These are phyloP conservation scores for Actenoides hombroni DNA, from an alignment of 2,113 vertebrate genomes.

Conservation along the genomic window DNA sequence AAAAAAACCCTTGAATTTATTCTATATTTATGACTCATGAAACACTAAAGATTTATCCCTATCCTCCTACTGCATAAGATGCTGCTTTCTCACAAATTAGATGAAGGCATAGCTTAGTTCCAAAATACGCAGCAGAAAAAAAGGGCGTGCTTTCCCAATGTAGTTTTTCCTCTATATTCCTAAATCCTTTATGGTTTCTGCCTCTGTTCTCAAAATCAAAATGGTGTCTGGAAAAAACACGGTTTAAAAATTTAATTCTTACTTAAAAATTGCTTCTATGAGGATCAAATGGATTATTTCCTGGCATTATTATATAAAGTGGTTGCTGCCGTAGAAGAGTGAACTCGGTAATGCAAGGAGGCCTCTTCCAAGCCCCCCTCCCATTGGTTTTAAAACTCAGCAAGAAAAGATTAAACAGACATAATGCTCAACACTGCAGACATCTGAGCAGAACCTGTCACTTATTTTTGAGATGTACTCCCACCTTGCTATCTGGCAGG, in stretches of 20 bases:
- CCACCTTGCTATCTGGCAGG: constrained; percentile 11
- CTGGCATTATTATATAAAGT: not conserved
- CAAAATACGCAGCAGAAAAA: not conserved
- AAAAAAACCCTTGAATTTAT: not conserved
- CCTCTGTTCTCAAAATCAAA: not conserved
- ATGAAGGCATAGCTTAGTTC: not conserved
- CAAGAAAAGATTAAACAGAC: constrained; percentile 38
- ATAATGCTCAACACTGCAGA: constrained; percentile 8
- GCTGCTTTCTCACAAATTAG: not conserved
- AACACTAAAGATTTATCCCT: not conserved
- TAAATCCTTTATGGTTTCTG: not conserved
- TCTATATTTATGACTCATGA: not conserved
- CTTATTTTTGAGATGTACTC: constrained; percentile 26
- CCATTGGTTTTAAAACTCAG: constrained; percentile 24
- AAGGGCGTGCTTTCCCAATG: not conserved
- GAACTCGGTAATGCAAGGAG: not conserved
- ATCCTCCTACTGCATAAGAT: not conserved
- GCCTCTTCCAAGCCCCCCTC: not conserved
- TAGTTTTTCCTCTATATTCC: not conserved
- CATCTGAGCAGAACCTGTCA: constrained; percentile 18
- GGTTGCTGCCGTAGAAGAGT: not conserved
- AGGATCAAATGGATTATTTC: not conserved
- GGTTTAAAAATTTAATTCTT: not conserved
- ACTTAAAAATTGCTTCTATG: not conserved
- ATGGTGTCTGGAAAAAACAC: not conserved